Percentiles rank a stretch among this genome's conserved stretches.
Conservation (phyloP, 2,797 vertebrate genomes). For the Amniataba percoides region DNA sequence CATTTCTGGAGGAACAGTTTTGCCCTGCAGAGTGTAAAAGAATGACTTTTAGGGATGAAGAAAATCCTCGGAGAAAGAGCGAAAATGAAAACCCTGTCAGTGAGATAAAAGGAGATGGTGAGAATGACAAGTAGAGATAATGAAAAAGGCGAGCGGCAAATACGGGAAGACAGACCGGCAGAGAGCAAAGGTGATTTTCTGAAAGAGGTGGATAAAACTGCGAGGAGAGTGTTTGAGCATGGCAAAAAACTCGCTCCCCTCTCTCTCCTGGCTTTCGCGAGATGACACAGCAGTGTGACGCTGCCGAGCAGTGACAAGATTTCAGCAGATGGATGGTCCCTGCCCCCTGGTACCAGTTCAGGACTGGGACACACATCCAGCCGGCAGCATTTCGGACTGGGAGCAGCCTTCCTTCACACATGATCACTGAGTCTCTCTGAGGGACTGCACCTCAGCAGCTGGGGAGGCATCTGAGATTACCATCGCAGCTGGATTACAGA, state of each 20-base stretch:
- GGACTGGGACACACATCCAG: slow-evolving; percentile 31
- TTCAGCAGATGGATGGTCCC: slow-evolving; percentile 46
- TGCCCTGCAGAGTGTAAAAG: slow-evolving; percentile 36
- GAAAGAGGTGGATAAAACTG: slow-evolving; percentile 55
- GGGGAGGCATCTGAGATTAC: slow-evolving; percentile 43
- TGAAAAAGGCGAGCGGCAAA: slow-evolving; percentile 59
- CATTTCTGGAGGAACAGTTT: slow-evolving; percentile 53
- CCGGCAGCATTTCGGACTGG: slow-evolving; percentile 42
- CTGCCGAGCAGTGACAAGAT: slow-evolving; percentile 26
- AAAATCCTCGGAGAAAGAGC: slow-evolving; percentile 57
- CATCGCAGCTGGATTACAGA: slow-evolving; percentile 51
- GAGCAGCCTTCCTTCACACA: slow-evolving; percentile 30
- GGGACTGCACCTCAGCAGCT: slow-evolving; percentile 35
- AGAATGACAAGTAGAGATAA: slow-evolving; percentile 61
- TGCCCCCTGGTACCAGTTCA: slow-evolving; percentile 33
- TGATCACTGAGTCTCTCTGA: slow-evolving; percentile 47
- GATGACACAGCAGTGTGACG: slow-evolving; percentile 42
- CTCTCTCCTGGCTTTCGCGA: slow-evolving; percentile 13
- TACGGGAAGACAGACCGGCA: slow-evolving; percentile 26
- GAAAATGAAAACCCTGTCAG: slow-evolving; percentile 65
- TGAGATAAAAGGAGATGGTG: slow-evolving; percentile 61
- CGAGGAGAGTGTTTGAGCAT: slow-evolving; percentile 23
- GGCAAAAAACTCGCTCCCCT: slow-evolving; percentile 29
- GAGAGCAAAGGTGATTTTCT: slow-evolving; percentile 56
- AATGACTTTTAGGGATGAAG: slow-evolving; percentile 51